Conservation (phyloP, 2,797 vertebrate species). For the Dermochelys coriacea region DNA sequence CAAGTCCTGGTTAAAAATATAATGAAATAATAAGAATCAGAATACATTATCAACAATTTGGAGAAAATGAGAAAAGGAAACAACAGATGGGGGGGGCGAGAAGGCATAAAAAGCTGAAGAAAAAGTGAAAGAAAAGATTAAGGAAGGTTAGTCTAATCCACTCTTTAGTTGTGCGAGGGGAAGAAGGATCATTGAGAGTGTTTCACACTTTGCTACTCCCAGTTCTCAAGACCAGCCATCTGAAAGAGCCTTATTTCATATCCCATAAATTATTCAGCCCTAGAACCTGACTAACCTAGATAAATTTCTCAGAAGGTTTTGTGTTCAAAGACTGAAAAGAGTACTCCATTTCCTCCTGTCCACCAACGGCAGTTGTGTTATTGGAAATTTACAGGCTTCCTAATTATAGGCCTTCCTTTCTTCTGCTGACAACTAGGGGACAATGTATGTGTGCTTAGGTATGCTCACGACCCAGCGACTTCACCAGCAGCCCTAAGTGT, state of each 20-base stretch:
- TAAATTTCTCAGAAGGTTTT: constrained; percentile 33
- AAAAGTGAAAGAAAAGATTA: not conserved
- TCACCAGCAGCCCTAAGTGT: not conserved
- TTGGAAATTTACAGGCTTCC: not conserved
- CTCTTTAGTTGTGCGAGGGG: not conserved
- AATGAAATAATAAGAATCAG: not conserved
- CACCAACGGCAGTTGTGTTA: not conserved
- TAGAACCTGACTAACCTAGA: constrained; percentile 15
- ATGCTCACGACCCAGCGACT: not conserved
- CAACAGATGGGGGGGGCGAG: not conserved
- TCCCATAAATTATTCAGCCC: not conserved
- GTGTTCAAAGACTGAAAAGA: constrained; percentile 13
- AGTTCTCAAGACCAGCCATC: not conserved
- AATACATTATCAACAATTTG: not conserved
- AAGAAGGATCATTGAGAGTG: constrained; percentile 6
- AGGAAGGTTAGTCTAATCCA: not conserved
- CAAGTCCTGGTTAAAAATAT: not conserved
- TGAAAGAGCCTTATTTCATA: not conserved
- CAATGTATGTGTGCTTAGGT: not conserved
- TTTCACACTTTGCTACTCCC: not conserved
- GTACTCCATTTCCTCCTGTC: not conserved
- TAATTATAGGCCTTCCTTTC: not conserved
- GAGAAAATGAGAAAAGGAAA: not conserved
- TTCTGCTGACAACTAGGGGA: not conserved
- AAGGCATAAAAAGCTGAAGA: not conserved